Evolutionary conservation across 2,113 vertebrate genomes (phyloP), one percentile per base, ranked within the genome.

Genomic region (Rattus norvegicus): DNA sequence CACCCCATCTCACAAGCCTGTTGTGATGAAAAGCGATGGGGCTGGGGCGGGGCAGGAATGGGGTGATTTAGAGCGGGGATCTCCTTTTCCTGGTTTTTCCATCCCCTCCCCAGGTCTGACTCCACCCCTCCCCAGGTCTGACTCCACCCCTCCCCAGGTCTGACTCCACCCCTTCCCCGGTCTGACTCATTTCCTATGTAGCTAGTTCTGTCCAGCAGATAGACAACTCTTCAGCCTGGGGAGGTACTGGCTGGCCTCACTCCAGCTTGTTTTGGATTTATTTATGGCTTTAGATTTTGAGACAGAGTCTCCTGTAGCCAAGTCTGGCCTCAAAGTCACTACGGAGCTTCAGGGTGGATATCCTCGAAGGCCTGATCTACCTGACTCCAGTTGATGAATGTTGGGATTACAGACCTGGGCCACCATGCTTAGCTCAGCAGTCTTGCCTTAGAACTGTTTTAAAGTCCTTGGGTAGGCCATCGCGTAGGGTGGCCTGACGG

Each of bases 181-280:
- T 61, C n/a, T 30, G 47, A 49, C 70, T 94, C 59, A 39, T 47
- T 95, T 93, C 76, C 94, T 63, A 36, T 30, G 70, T 20, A 30
- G 43, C 5, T 47, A 67, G 65, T 91, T 88, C 75, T 30, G 56
- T 67, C 73, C 69, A 80, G 7, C 70, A 54, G 67, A 30, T 1
- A 76, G 47, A 67, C 63, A 87, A 80, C 28, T 75, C 88, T 65
- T 39, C 24, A 2, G 33, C 63, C 65, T 10, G 22, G 30, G 61
- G 26, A 28, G 39, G 22, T 20, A 39, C 1, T 0, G 28, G 30
- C 2, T 0, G 8, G 56, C 24, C 73, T 92, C 33, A 0, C 61
- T 5, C 69, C 52, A 88, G 63, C 36, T 80, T 65, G 12, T 54
- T 69, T 28, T 47, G 26, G 39, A 30, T 20, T 65, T 85, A 47